These are phyloP conservation scores for Leuciscus waleckii DNA, from an alignment of 2,797 vertebrate species.

Conservation along the genomic window DNA sequence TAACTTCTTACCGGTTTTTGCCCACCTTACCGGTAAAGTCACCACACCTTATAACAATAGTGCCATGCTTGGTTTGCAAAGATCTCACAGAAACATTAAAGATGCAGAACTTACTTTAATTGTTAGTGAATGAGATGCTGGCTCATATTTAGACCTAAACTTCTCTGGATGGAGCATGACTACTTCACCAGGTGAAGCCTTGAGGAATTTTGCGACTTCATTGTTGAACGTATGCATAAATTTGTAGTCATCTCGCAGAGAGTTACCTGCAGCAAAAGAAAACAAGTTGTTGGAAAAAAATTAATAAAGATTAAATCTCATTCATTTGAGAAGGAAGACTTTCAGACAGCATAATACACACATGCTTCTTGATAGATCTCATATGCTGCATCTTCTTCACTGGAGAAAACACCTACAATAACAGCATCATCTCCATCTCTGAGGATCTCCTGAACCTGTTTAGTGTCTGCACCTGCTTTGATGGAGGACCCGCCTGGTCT, in stretches of 20 bases:
- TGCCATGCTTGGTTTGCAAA: neutral
- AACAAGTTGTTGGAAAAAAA: neutral
- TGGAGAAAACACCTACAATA: constrained; percentile 88
- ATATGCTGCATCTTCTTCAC: constrained; percentile 82
- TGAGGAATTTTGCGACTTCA: constrained; percentile 86
- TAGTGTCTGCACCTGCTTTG: constrained; percentile 88
- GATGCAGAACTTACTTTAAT: constrained; percentile 79
- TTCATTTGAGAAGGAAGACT: neutral
- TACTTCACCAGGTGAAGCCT: constrained; percentile 84
- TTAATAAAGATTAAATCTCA: neutral
- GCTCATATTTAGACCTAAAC: constrained; percentile 90
- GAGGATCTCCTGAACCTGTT: constrained; percentile 92
- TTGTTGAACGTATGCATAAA: constrained; percentile 91
- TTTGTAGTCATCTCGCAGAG: constrained; percentile 91
- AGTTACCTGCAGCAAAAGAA: constrained; percentile 80
- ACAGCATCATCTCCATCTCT: constrained; percentile 92
- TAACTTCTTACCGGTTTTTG: neutral
- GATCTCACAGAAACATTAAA: neutral
- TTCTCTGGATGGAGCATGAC: constrained; percentile 90
- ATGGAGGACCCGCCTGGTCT: constrained; percentile 93
- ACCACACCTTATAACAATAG: neutral
- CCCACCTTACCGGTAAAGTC: neutral
- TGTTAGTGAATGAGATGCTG: constrained; percentile 76
- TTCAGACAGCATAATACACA: constrained; percentile 68
- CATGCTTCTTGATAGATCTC: constrained; percentile 91